A percentile compares a stretch with the other conserved stretches of the same genome.
phyloP scores from a whole-genome alignment of 2,797 vertebrate genomes.

The Glossophaga mutica region DNA sequence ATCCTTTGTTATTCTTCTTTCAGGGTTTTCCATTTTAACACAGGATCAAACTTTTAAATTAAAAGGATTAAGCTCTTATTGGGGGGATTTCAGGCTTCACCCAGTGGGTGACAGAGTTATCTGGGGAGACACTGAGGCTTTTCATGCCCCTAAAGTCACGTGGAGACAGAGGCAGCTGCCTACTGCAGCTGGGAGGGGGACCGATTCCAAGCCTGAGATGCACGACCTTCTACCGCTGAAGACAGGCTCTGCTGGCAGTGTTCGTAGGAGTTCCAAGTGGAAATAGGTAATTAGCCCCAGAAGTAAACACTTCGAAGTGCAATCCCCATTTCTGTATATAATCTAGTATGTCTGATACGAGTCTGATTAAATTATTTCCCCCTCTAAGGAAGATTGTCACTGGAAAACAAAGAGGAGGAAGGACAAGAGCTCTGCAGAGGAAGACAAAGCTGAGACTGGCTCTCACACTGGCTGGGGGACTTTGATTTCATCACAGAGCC shows the following conservation, averaged over 20 bases:
- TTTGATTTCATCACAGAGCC: neutral
- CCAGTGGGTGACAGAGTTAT: neutral
- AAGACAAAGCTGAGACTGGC: neutral
- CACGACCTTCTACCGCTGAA: neutral
- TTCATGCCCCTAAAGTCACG: neutral
- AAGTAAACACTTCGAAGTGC: slow-evolving; percentile 24
- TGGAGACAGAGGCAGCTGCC: neutral
- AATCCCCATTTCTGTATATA: neutral
- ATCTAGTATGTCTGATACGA: neutral
- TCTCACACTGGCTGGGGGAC: neutral
- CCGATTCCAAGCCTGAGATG: neutral
- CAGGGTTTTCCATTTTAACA: slow-evolving; percentile 50
- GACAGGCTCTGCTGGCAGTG: neutral
- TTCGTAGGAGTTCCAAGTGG: neutral
- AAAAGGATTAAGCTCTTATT: slow-evolving; percentile 41
- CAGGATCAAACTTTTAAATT: slow-evolving; percentile 56
- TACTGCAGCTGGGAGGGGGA: neutral
- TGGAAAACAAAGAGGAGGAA: neutral
- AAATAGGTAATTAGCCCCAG: neutral
- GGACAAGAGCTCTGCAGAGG: neutral
- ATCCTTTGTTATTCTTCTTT: slow-evolving; percentile 17
- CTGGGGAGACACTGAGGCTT: neutral
- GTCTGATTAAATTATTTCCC: neutral
- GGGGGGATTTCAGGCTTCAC: slow-evolving; percentile 40
- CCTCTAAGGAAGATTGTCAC: neutral